Evolutionary conservation across 2,113 vertebrate genomes (phyloP).

Genomic region (Neodontobutis hainanensis): DNA sequence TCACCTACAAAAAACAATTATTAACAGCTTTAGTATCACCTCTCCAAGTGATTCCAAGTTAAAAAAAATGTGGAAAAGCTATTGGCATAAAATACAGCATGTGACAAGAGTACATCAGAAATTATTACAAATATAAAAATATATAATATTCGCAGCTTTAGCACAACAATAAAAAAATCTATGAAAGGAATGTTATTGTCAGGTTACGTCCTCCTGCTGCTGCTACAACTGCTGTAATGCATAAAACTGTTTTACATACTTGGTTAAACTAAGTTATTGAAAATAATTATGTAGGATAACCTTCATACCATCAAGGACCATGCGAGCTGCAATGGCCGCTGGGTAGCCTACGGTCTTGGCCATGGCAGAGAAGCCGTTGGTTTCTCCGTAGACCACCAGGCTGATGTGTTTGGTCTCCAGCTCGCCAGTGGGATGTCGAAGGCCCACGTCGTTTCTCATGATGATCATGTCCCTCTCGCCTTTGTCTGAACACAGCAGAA

Average conservation of each 20-base stretch:
- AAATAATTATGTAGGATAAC: not conserved
- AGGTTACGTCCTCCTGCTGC: too few species aligned
- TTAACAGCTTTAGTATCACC: not conserved
- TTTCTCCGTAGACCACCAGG: constrained; percentile 92
- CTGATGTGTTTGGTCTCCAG: constrained; percentile 89
- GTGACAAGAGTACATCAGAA: too few species aligned
- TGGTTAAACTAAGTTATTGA: too few species aligned
- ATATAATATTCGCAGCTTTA: too few species aligned
- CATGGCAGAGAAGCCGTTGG: constrained; percentile 93
- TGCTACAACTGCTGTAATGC: too few species aligned
- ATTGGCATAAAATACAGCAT: too few species aligned
- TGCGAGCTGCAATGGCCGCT: constrained; percentile 89
- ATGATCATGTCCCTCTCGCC: constrained; percentile 93
- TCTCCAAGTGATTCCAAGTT: not conserved
- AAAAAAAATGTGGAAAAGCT: too few species aligned
- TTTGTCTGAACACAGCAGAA: constrained; percentile 69
- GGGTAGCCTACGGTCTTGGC: constrained; percentile 96
- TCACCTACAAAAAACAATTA: constrained; percentile 81
- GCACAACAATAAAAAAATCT: too few species aligned
- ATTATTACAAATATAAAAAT: too few species aligned
- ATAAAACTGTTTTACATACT: too few species aligned
- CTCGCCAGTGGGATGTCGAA: constrained; percentile 91
- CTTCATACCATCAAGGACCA: constrained; percentile 92
- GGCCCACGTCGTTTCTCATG: constrained; percentile 89
- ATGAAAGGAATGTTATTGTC: too few species aligned